A percentile compares a stretch with the other conserved stretches of the same genome.
Evolutionary conservation across 2,888 invertebrate species (phyloP).

Genomic region (Dryocosmus kuriphilus): DNA sequence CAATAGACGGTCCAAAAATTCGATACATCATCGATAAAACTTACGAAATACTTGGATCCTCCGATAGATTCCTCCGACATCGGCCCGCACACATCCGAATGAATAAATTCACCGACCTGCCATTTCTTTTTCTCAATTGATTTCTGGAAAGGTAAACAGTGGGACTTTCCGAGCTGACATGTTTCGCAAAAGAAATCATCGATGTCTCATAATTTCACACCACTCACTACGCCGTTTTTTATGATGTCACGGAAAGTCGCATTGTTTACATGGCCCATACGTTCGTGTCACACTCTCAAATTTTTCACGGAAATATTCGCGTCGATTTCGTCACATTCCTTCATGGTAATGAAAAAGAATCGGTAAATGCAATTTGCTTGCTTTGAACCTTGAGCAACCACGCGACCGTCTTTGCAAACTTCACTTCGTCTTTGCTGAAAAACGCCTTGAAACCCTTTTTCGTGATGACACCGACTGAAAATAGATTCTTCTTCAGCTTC

Average conservation of each 20-base stretch:
- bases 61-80: conserved; percentile 40
- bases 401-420: too few relatives aligned
- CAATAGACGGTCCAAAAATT: too few relatives aligned
- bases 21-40: too few relatives aligned
- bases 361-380: too few relatives aligned
- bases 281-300: conserved; percentile 50
- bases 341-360: too few relatives aligned
- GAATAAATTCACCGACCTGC: conserved; percentile 6
- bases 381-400: too few relatives aligned
- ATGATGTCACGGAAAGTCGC: conserved; percentile 37
- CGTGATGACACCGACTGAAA: too few relatives aligned
- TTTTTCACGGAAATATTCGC: conserved; percentile 13
- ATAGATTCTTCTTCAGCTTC: too few relatives aligned
- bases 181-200: conserved; percentile 57
- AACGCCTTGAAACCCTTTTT: too few relatives aligned
- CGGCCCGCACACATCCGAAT: conserved; percentile 17
- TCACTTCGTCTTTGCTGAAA: too few relatives aligned
- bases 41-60: too few relatives aligned
- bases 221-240: conserved; percentile 26
- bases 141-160: conserved; percentile 44
- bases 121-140: not conserved
- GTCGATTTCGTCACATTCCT: conserved; percentile 30
- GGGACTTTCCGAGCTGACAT: conserved; percentile 51
- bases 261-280: conserved; percentile 49
- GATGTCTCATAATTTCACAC: conserved; percentile 37